These are phyloP conservation scores for Melanaphis sacchari DNA, from an alignment of 1,140 invertebrate genomes.

Conservation along the genomic window DNA sequence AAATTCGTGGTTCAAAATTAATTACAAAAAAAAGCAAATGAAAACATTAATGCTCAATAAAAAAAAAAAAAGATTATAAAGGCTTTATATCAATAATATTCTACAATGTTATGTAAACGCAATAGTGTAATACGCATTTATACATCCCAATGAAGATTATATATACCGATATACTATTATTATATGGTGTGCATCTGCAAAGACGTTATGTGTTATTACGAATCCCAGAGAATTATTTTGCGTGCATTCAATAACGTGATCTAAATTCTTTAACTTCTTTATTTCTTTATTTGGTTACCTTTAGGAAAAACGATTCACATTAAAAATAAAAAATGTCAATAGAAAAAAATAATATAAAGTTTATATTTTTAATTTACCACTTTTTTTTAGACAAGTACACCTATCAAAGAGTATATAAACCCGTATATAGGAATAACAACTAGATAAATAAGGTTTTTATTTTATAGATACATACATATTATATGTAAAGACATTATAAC, in stretches of 20 bases:
- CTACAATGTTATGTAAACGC: not conserved
- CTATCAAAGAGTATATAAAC: not conserved
- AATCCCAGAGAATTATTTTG: not conserved
- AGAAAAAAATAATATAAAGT: not conserved
- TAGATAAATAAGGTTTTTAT: conserved; percentile 10
- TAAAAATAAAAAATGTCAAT: not conserved
- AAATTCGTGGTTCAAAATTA: not conserved
- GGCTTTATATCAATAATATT: not conserved
- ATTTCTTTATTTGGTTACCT: not conserved
- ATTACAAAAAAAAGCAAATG: not conserved
- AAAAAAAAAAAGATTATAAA: not conserved
- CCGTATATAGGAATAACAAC: not conserved
- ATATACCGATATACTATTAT: not conserved
- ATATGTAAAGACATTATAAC: too few species aligned
- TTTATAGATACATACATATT: not conserved
- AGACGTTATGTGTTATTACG: not conserved
- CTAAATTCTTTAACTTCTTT: conserved; percentile 2
- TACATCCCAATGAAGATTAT: too few species aligned
- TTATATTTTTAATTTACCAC: not conserved
- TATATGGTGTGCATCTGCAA: not conserved
- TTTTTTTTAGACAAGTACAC: not conserved
- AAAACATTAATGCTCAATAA: not conserved
- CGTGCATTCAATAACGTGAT: not conserved
- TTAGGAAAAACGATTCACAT: not conserved
- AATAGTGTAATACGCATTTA: not conserved